Conservation (phyloP, 2,113 vertebrate species). For the Macroglossus sobrinus region DNA sequence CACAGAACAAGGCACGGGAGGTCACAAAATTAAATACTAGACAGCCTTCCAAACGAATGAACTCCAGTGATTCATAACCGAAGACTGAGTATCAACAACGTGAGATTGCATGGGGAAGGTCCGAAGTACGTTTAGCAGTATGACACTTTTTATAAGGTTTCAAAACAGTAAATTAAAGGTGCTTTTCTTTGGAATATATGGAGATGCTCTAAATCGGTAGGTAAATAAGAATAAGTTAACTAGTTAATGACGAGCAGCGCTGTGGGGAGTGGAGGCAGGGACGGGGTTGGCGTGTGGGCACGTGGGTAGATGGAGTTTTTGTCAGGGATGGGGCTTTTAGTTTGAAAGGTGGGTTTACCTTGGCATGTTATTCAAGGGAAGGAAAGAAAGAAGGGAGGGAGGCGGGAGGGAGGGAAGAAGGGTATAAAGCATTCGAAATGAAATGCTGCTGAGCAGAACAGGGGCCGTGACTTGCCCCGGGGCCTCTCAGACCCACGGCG, state of each 20-base stretch:
- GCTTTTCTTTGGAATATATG: not conserved
- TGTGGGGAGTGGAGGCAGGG: not conserved
- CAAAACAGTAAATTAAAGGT: not conserved
- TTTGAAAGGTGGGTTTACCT: not conserved
- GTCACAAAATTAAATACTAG: not conserved
- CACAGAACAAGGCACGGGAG: accelerated
- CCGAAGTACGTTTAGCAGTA: not conserved
- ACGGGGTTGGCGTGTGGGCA: accelerated
- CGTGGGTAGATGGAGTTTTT: not conserved
- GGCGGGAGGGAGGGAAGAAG: not conserved
- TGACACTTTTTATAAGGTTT: not conserved
- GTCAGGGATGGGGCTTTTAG: not conserved
- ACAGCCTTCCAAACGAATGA: not conserved
- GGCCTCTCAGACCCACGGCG: not conserved
- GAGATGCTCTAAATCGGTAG: not conserved
- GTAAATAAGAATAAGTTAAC: not conserved
- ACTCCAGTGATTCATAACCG: accelerated
- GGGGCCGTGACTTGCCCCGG: not conserved
- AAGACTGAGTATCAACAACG: not conserved
- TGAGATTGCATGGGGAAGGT: not conserved
- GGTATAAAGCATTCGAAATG: not conserved
- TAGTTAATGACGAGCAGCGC: not conserved
- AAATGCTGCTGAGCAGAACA: not conserved
- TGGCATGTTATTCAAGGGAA: not conserved
- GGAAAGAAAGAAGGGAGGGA: not conserved